Base-by-base conservation (phyloP, 92 coral and sea anemone genomes). In the Micromussa lordhowensis region DNA sequence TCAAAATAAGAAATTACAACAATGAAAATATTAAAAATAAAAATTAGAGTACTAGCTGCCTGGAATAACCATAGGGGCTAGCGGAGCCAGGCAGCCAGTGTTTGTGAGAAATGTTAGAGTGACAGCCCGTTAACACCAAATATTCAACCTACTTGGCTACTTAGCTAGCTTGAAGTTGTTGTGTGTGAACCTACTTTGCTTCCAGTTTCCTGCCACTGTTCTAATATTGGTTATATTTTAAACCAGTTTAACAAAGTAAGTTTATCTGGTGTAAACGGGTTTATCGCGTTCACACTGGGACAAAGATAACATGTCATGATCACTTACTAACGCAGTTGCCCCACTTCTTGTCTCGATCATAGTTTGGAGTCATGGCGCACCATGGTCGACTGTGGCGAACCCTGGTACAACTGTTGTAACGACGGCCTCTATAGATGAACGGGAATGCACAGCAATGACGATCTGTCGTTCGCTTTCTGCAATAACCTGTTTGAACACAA, bases 321-420 rank as follows among this genome's bases (percentile, higher is more conserved):
- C 29, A 57, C 88, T 76, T 77, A 92, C 94, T 88, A 59, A 78
- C 70, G 61, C 96, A 94, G 68, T 79, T 73, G 35, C 94, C 96
- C 89, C 92, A 83, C 9, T 88, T 87, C 72, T 68, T 88, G 77
- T 94, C 96, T 22, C 86, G 80, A 35, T 94, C 96, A 63, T 91
- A 94, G 87, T 84, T 94, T 4, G 92, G 86, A 32, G 94, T 94
- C 21, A 91, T 64, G 18, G 96, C 91, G 77, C 96, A 94, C 96
- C 96, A 94, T 10, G 90, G 89, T 29, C 85, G 91, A n/a, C 73
- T 89, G 78, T 79, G 90, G 9, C 82, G 73, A 29, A 70, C 85
- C 24, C 28, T 48, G 1, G 93, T 91, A 58, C 96, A 94, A 1
- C 91, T 80, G 44, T 71, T 53, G 22, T 87, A 80, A 18, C 86